Evolutionary conservation across 2,113 vertebrate genomes (phyloP), one percentile per base, ranked within the genome.

Genomic region (Cervus canadensis): DNA sequence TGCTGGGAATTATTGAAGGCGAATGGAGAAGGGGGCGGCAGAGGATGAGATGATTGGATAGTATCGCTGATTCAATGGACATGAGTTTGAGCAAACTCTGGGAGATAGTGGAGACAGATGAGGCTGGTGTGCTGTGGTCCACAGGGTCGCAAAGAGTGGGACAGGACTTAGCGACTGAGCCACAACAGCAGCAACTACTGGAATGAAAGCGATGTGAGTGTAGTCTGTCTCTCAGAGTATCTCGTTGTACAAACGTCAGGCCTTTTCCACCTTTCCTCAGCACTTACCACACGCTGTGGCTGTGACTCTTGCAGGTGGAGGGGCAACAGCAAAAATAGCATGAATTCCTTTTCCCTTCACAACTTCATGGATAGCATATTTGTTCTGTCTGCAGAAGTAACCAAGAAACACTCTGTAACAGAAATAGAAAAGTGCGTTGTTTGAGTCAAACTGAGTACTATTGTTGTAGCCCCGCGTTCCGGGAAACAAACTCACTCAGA

Each of bases 191-290:
- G 7, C 17, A 6, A 1, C 67, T 12, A 7, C 50, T 5, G 33
- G 48, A 33, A 21, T 3, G 21, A 33, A 12, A 21, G 78, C 28
- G 33, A 3, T 21, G 28, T 12, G 78, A 21, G 1, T 21, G 10
- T 1, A 12, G 78, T 21, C 16, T 50, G 9, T 33, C 45, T 50
- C 48, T 50, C 45, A 33, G 17, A 21, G 52, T 21, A 12, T 19
- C 28, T 33, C 3, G 4, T 19, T n/a, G 5, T n/a, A 52, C 16
- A 52, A 12, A 33, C 7, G 48, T 6, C 6, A 52, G 0, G 50
- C 19, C 33, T 82, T 25, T 82, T 8, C 33, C 33, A 23, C 54
- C 11, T n/a, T 36, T n/a, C 12, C 79, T 4, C 23, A 82, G 33
- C 21, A n/a, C 79, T 54, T 25, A 23, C 19, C 19, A 25, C 30